Base-by-base conservation (phyloP, 2,888 invertebrate species). In the Mimas tiliae region DNA sequence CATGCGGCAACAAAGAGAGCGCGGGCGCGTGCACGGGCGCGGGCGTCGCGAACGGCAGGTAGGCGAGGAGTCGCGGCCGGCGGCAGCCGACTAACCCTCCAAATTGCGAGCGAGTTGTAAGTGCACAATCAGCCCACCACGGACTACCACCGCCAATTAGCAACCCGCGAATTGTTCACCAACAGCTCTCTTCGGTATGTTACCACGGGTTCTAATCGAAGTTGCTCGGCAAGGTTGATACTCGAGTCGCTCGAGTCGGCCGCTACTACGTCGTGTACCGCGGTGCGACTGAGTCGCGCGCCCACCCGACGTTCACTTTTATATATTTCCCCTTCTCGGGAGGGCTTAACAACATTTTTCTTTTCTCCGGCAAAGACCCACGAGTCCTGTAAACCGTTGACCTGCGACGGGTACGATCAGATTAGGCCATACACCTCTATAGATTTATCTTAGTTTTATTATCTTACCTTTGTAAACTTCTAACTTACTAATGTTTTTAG, bases 221-320 rank as follows among this genome's bases (percentile, higher is more conserved):
- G 70, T 74, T 67, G 70, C 63, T 68, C 66, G 64, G 68, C 65
- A 38, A 42, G 52, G 67, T 63, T 68, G 62, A 45, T 34, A 14
- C 45, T 58, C 11, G 55, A 50, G 58, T 53, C 50, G 58, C 51
- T 74, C 71, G 71, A 76, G 69, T 76, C 74, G 78, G 80, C 75
- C 81, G 81, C 75, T 81, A 81, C 78, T 81, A 69, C 79, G 74
- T 72, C 74, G 80, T 82, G 76, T 83, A 82, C 72, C 82, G 85
- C 85, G 82, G 78, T 80, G 78, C 86, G 85, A 92, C 91, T 92
- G 92, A 89, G 77, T 83, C 89, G 86, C 86, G 85, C 88, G 85
- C 80, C 74, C 74, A 78, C 78, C 74, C 70, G 72, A 75, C 91
- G 71, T 81, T 82, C 89, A 81, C 90, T 90, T 90, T 87, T 92